A percentile compares a stretch with the other conserved stretches of the same genome.
phyloP scores from a whole-genome alignment of 2,888 invertebrate genomes.

The Habroteleia sp. region DNA sequence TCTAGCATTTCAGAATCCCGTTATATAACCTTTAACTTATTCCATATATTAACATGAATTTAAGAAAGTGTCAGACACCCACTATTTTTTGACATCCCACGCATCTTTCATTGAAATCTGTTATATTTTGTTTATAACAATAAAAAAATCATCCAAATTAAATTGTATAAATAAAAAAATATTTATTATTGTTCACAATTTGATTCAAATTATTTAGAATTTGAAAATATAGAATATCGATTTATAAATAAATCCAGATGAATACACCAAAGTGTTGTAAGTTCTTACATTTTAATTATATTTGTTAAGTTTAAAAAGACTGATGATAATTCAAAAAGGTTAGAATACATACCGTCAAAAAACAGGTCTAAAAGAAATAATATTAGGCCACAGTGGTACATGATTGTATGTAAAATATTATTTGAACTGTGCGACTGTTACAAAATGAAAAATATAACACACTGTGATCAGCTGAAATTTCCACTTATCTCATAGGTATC shows the following conservation, averaged over 20 bases:
- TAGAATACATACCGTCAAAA: slow-evolving; percentile 75
- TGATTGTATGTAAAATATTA: slow-evolving; percentile 66
- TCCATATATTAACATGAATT: slow-evolving; percentile 9
- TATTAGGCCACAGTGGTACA: slow-evolving; percentile 76
- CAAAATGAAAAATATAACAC: slow-evolving; percentile 50
- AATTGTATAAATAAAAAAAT: too few species aligned
- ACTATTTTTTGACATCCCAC: slow-evolving; percentile 30
- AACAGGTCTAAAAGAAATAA: slow-evolving; percentile 75
- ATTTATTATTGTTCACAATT: too few species aligned
- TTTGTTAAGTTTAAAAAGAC: slow-evolving; percentile 11
- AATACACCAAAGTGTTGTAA: too few species aligned
- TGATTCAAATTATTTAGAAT: neutral
- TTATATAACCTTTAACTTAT: slow-evolving; percentile 53
- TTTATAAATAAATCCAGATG: neutral
- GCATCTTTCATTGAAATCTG: neutral
- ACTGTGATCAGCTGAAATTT: slow-evolving; percentile 45
- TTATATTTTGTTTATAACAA: slow-evolving; percentile 14
- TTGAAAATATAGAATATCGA: neutral
- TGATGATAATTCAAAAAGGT: slow-evolving; percentile 65
- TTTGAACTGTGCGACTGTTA: slow-evolving; percentile 44
- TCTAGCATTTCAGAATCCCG: slow-evolving; percentile 16
- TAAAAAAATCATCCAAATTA: slow-evolving; percentile 4
- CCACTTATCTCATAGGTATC: slow-evolving; percentile 69
- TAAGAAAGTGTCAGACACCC: slow-evolving; percentile 15
- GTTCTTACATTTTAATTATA: neutral